Percentiles rank a stretch among this genome's conserved stretches.
Conservation (phyloP, 2,797 vertebrate species). For the Brotula barbata region DNA sequence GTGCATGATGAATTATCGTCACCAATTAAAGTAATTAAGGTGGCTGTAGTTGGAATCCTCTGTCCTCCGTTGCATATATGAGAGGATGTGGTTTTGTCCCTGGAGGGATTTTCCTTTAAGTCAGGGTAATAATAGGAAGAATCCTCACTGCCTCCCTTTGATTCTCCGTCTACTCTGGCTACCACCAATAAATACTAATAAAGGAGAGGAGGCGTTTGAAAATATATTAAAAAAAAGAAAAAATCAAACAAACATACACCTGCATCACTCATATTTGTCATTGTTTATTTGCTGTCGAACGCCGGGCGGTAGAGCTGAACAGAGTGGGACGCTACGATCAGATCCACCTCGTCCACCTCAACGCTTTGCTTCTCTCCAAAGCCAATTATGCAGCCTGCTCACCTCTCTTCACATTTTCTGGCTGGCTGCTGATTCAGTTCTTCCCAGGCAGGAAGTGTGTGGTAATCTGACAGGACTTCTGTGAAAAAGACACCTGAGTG, state of each 20-base stretch:
- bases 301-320: conserved; percentile 41
- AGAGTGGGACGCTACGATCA: conserved; percentile 47
- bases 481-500: conserved; percentile 12
- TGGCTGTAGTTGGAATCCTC: conserved; percentile 8
- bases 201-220: conserved; percentile 6
- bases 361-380: conserved; percentile 47
- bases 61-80: conserved; percentile 45
- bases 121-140: conserved; percentile 37
- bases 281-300: conserved; percentile 41
- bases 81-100: conserved; percentile 54
- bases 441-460: conserved; percentile 44
- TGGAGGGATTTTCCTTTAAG: conserved; percentile 38
- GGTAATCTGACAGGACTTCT: conserved; percentile 60
- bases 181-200: neutral
- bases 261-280: conserved; percentile 43
- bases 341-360: conserved; percentile 52
- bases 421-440: conserved; percentile 58
- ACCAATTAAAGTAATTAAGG: conserved; percentile 4
- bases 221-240: conserved; percentile 32
- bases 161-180: conserved; percentile 6
- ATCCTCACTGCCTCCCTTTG: conserved; percentile 5
- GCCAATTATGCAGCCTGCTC: conserved; percentile 56
- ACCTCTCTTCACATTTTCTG: conserved; percentile 56
- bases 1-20: neutral
- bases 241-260: conserved; percentile 33